Conservation (phyloP, 2,113 vertebrate genomes). For the Actenoides hombroni region DNA sequence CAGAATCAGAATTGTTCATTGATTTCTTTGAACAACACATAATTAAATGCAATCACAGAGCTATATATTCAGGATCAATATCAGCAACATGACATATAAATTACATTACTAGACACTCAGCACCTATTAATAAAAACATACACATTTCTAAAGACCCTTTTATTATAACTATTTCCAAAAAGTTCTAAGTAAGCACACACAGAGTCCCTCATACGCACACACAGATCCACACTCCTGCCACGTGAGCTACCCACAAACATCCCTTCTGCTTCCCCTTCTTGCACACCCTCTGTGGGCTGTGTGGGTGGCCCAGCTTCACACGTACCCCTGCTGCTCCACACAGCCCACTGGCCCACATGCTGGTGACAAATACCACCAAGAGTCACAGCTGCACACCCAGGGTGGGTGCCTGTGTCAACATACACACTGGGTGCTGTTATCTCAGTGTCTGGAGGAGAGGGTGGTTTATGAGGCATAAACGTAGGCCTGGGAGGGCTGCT, state of each 20-base stretch:
- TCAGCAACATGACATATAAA: not conserved
- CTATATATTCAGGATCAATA: not conserved
- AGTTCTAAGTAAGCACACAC: rapidly evolving
- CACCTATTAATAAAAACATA: not conserved
- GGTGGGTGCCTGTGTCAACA: not conserved
- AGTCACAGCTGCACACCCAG: not conserved
- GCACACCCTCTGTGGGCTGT: rapidly evolving
- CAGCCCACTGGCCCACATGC: rapidly evolving
- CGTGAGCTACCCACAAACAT: not conserved
- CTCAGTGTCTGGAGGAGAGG: not conserved
- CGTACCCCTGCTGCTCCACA: not conserved
- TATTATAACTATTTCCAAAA: not conserved
- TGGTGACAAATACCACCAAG: not conserved
- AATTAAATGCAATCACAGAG: not conserved
- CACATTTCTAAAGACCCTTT: not conserved
- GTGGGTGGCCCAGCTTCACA: rapidly evolving
- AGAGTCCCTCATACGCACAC: not conserved
- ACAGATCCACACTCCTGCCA: too few species aligned
- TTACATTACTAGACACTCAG: not conserved
- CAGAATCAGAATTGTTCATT: not conserved
- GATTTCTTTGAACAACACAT: not conserved
- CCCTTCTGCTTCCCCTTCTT: not conserved
- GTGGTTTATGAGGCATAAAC: not conserved
- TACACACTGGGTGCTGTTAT: too few species aligned
- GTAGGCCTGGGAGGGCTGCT: not conserved